Evolutionary conservation across 2,888 invertebrate species (phyloP).

Genomic region (Herminia tarsipennalis): DNA sequence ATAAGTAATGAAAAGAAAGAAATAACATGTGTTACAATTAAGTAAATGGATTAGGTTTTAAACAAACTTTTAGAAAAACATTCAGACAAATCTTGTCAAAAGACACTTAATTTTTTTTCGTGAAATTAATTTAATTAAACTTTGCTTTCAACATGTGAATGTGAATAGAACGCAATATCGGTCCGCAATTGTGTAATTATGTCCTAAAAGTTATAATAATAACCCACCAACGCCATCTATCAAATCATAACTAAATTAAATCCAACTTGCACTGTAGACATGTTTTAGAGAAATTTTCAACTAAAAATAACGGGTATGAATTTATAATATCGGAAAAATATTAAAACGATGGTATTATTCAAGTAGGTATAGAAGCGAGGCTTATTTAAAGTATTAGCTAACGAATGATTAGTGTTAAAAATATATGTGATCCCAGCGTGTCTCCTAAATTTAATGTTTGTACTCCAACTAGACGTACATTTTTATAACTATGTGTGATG

Average conservation of each 20-base stretch:
- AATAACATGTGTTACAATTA: no score
- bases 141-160: no score
- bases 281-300: conserved; percentile 17
- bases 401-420: conserved; percentile 35
- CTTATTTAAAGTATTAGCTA: conserved; percentile 42
- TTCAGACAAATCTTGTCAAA: no score
- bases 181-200: no score
- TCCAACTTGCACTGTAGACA: conserved; percentile 11
- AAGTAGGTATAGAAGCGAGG: conserved; percentile 29
- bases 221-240: conserved; percentile 5
- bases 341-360: conserved; percentile 39
- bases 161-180: no score
- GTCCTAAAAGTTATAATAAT: not conserved
- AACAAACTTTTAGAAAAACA: no score
- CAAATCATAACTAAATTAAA: conserved; percentile 2
- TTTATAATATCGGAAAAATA: conserved; percentile 31
- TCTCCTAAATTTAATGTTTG: conserved; percentile 55
- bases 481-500: conserved; percentile 27
- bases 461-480: conserved; percentile 34
- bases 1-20: no score
- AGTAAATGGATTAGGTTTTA: no score
- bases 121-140: no score
- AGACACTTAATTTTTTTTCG: no score
- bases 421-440: conserved; percentile 67
- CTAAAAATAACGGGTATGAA: conserved; percentile 20